phyloP scores from a whole-genome alignment of 2,888 invertebrate genomes.

The Synanthedon tipuliformis region DNA sequence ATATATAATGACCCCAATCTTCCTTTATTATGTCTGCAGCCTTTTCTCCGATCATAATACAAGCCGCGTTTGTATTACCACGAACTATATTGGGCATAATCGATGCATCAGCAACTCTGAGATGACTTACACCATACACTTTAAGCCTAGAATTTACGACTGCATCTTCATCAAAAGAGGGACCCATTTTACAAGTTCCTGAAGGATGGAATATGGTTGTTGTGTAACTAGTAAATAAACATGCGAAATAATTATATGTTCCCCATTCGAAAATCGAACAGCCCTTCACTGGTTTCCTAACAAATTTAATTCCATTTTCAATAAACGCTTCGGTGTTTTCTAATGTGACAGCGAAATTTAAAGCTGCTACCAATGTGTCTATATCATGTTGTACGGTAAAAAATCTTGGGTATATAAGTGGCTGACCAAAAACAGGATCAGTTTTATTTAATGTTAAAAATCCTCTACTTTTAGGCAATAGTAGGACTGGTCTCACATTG shows the following conservation, averaged over 20 bases:
- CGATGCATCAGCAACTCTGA: constrained; percentile 82
- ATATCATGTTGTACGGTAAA: constrained; percentile 73
- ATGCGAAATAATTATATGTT: constrained; percentile 74
- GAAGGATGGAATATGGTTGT: constrained; percentile 60
- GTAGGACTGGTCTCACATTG: constrained; percentile 71
- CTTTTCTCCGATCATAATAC: constrained; percentile 85
- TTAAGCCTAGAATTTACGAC: constrained; percentile 40
- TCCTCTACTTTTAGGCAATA: constrained; percentile 73
- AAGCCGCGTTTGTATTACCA: constrained; percentile 85
- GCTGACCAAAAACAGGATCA: constrained; percentile 76
- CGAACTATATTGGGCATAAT: constrained; percentile 84
- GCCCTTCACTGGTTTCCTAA: constrained; percentile 65
- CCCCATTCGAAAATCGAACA: constrained; percentile 69
- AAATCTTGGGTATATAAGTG: constrained; percentile 77
- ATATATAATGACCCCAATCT: constrained; percentile 24
- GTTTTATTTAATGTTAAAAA: constrained; percentile 71
- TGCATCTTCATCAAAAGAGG: constrained; percentile 37
- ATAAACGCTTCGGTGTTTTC: constrained; percentile 68
- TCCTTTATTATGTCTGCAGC: constrained; percentile 45
- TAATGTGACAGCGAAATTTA: constrained; percentile 67
- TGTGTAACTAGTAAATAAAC: constrained; percentile 73
- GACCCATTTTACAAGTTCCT: constrained; percentile 55
- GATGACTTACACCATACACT: constrained; percentile 41
- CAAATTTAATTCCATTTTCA: constrained; percentile 63
- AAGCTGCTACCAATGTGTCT: constrained; percentile 69